These are phyloP conservation scores for Gephyroberyx darwinii DNA, from an alignment of 2,797 vertebrate genomes.

Conservation along the genomic window DNA sequence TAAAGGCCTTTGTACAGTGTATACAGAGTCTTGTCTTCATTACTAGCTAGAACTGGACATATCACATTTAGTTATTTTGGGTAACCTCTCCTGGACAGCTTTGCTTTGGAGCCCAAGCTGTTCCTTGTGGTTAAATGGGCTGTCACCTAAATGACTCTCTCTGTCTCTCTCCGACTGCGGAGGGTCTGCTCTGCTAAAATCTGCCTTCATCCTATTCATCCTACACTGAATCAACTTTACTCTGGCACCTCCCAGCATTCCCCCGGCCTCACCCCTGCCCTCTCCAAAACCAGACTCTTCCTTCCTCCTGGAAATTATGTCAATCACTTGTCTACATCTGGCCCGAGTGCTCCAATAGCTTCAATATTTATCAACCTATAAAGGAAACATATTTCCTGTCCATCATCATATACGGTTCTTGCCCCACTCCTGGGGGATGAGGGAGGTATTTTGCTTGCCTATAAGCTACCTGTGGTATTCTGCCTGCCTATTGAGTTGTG, in stretches of 20 bases:
- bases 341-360: conserved; percentile 45
- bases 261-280: conserved; percentile 61
- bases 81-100: conserved; percentile 16
- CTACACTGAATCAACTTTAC: conserved; percentile 76
- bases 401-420: conserved; percentile 68
- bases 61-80: conserved; percentile 40
- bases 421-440: conserved; percentile 33
- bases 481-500: conserved; percentile 51
- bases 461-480: conserved; percentile 63
- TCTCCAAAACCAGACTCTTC: conserved; percentile 59
- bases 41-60: conserved; percentile 14
- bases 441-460: conserved; percentile 54
- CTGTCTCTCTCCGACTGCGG: conserved; percentile 42
- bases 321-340: conserved; percentile 65
- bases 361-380: conserved; percentile 66
- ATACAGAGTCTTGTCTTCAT: background rate
- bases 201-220: conserved; percentile 55
- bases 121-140: conserved; percentile 21
- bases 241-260: conserved; percentile 69
- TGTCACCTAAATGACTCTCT: conserved; percentile 1
- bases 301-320: conserved; percentile 69
- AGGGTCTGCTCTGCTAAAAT: conserved; percentile 51
- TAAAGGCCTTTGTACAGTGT: background rate
- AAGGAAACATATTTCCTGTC: conserved; percentile 68
- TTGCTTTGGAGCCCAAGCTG: background rate